Evolutionary conservation across 1,140 invertebrate genomes (phyloP), one percentile per base, ranked within the genome.

Genomic region (Oscheius sp.): DNA sequence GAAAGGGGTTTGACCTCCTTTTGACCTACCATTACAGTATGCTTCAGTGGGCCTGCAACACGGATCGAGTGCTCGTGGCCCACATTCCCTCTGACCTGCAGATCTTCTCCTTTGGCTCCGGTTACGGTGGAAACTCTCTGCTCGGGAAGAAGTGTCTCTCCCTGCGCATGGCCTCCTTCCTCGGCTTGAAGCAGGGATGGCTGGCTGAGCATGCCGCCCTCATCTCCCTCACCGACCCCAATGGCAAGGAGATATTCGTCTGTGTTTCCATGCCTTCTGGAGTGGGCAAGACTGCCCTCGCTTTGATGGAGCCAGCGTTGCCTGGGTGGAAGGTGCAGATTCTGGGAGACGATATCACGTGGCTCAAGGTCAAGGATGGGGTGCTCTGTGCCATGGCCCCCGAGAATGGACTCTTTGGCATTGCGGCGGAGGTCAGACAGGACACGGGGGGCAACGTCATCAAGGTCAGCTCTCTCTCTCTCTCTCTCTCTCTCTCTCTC

Each of bases 111-210:
- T 97, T 92, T 81, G 94, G 94, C 0, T 94, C 92, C 78, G 76
- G 77, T 26, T 79, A 78, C 68, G 95, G 95, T 31, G 95, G 95
- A 1, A 99, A 99, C 87, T 97, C 94, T 15, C 86, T 99, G 18
- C 85, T 98, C 42, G 96, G 95, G 18, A 99, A 99, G 86, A 99
- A 99, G 85, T 99, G 95, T 83, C 94, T 99, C 82, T 61, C 70
- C 23, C 62, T 73, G n/a, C 70, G 70, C 35, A 65, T 73, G 23
- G 70, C 52, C 29, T 73, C 59, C 38, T 64, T 65, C 62, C 62
- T 73, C 32, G 70, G 61, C 28, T 64, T 35, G 42, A 61, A 73
- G 18, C 61, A 73, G 62, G 70, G 70, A 52, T 73, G 70, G 70
- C 29, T 73, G 18, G 70, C 70, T 20, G 70, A 73, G 49, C 70